Evolutionary conservation across 2,113 vertebrate genomes (phyloP), one percentile per base, ranked within the genome.

Genomic region (Sula dactylatra): DNA sequence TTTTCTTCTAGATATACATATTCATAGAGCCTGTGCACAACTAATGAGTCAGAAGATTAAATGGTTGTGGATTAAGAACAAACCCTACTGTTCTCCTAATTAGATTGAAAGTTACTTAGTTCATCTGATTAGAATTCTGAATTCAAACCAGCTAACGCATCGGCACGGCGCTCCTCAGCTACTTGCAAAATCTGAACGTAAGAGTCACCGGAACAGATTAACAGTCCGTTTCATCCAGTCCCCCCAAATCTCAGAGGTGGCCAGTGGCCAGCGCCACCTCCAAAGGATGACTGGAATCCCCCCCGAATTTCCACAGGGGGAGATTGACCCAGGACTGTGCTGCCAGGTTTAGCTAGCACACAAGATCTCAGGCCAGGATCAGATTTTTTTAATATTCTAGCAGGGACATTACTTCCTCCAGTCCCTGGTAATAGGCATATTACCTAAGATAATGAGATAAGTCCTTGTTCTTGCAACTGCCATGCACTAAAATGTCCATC

Each of bases 11-110:
- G 65, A 96, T 97, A 96, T 98, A 94, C 98, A 98, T 98, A 98
- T 98, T 98, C 97, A 98, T 98, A 93, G 95, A 89, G 62, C 61
- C 82, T 62, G 67, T 91, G 93, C 95, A 93, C 96, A 84, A 32
- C 94, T 98, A 98, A 98, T 98, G 98, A 98, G 96, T 94, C 0
- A 20, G 97, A 97, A 98, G 98, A 98, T 97, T 97, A 97, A 98
- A 97, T 96, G 95, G 96, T 94, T 94, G 94, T 94, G 97, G 96
- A 97, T 96, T 94, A 97, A 95, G 97, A 97, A 94, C 94, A 98
- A 97, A 96, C 91, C 96, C 90, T 87, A 94, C 97, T 96, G 95
- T 98, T 98, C 96, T 96, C 40, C 69, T 97, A 97, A 98, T 98
- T 97, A 98, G 95, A 88, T 91, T 95, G 93, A 87, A 97, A 98